Conservation (phyloP, 1,140 invertebrate species). For the Chlorops oryzae region DNA sequence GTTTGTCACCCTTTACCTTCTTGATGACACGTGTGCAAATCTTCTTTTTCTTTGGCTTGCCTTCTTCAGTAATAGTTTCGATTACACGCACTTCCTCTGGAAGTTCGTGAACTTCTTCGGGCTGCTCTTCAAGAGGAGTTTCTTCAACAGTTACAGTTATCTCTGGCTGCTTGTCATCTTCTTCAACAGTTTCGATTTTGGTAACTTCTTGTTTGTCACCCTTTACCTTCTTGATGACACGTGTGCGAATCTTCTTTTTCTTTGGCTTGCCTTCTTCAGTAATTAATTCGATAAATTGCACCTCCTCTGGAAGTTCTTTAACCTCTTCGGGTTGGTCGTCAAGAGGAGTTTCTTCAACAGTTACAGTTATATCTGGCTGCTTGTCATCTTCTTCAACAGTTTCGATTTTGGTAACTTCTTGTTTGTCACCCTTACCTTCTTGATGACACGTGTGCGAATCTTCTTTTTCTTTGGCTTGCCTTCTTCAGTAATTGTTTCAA, state of each 20-base stretch:
- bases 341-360: conserved; percentile 8
- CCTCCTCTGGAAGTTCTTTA: conserved; percentile 32
- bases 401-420: conserved; percentile 28
- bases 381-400: conserved; percentile 22
- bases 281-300: conserved; percentile 36
- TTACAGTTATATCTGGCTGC: conserved; percentile 14
- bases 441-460: conserved; percentile 30
- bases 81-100: conserved; percentile 8
- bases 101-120: conserved; percentile 22
- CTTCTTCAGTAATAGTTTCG: conserved; percentile 16
- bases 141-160: conserved; percentile 27
- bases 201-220: conserved; percentile 22
- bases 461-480: conserved; percentile 26
- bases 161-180: conserved; percentile 27
- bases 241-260: conserved; percentile 23
- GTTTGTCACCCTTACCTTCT: conserved; percentile 20
- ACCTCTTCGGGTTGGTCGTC: conserved; percentile 12
- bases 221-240: conserved; percentile 17
- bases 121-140: conserved; percentile 9
- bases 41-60: conserved; percentile 11
- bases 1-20: conserved; percentile 30
- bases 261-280: conserved; percentile 20
- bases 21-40: conserved; percentile 27
- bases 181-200: conserved; percentile 29
- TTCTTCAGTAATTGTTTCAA: conserved; percentile 17